These are phyloP conservation scores for Sebastes iracundus DNA, from an alignment of 2,797 vertebrate genomes.

Conservation along the genomic window DNA sequence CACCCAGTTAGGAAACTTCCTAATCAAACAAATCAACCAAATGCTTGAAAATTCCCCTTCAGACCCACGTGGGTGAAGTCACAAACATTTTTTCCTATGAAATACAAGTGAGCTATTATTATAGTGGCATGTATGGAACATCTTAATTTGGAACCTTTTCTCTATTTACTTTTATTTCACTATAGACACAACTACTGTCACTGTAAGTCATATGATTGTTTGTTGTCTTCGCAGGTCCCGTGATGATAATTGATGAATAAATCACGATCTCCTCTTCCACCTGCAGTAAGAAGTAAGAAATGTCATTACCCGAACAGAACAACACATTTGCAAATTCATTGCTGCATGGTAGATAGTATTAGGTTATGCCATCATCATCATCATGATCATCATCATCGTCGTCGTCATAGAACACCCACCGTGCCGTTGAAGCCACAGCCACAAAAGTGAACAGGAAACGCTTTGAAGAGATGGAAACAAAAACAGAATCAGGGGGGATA, in stretches of 20 bases:
- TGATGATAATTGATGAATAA: constrained; percentile 61
- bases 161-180: constrained; percentile 49
- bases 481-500: neutral
- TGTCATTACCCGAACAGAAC: neutral
- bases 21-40: neutral
- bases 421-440: neutral
- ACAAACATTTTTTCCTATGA: neutral
- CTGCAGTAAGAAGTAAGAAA: constrained; percentile 30
- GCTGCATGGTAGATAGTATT: neutral
- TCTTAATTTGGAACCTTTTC: neutral
- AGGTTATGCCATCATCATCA: neutral
- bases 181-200: constrained; percentile 55
- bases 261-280: constrained; percentile 34
- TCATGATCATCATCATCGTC: neutral
- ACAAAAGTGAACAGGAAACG: neutral
- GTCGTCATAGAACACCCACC: neutral
- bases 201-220: neutral
- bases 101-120: neutral
- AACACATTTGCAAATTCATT: neutral
- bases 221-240: constrained; percentile 1
- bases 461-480: constrained; percentile 22
- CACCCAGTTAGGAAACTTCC: neutral
- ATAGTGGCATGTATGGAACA: neutral
- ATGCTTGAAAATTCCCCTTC: neutral
- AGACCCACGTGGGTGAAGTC: neutral